Conservation (phyloP, 2,888 invertebrate genomes). For the Biston stratarius region DNA sequence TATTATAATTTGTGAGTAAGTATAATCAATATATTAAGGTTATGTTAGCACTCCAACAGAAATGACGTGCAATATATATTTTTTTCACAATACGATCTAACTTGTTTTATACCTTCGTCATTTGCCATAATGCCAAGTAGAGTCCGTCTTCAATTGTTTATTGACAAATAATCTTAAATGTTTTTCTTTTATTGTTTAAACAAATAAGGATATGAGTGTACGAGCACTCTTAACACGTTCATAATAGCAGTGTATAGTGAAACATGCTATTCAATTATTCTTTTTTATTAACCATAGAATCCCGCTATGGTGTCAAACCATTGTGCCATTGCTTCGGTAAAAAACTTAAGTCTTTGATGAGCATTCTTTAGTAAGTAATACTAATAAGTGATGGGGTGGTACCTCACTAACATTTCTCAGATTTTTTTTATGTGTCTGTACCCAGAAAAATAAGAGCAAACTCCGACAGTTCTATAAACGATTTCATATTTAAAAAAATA, state of each 20-base stretch:
- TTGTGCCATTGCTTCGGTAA: slow-evolving; percentile 14
- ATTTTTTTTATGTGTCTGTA: background rate
- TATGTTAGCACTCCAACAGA: too few relatives aligned
- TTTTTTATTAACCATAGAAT: background rate
- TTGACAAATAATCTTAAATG: background rate
- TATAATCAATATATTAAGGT: too few relatives aligned
- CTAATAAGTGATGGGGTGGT: slow-evolving; percentile 16
- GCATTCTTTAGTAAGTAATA: slow-evolving; percentile 7
- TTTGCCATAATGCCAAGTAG: too few relatives aligned
- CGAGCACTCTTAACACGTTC: background rate
- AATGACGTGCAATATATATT: too few relatives aligned
- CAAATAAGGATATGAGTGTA: background rate
- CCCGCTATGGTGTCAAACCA: slow-evolving; percentile 7
- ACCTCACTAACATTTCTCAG: slow-evolving; percentile 9
- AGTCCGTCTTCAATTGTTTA: too few relatives aligned
- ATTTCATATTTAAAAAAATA: too few relatives aligned
- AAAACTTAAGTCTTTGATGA: slow-evolving; percentile 9
- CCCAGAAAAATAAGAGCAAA: too few relatives aligned
- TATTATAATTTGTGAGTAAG: too few relatives aligned
- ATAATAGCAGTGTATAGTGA: background rate
- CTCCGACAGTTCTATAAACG: too few relatives aligned
- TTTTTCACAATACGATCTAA: too few relatives aligned
- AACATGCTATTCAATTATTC: background rate
- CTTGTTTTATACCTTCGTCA: too few relatives aligned
- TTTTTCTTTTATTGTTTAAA: slow-evolving; percentile 1